These are phyloP conservation scores for Caracal caracal DNA, from an alignment of 2,113 vertebrate genomes.

Conservation along the genomic window DNA sequence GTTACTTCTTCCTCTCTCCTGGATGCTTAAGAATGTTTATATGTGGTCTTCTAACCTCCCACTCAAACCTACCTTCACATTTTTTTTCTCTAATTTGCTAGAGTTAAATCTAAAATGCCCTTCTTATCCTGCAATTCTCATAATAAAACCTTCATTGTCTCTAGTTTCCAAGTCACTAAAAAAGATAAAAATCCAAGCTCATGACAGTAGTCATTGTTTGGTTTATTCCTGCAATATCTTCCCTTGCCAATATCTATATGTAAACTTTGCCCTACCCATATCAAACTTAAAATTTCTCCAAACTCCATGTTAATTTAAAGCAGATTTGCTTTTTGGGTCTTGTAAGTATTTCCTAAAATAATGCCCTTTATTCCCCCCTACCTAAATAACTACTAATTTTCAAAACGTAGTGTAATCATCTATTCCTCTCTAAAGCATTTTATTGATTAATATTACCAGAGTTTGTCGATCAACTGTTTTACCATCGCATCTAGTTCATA, in stretches of 20 bases:
- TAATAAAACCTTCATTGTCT: neutral
- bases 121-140: neutral
- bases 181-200: neutral
- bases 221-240: neutral
- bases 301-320: neutral
- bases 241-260: neutral
- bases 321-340: neutral
- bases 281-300: neutral
- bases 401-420: neutral
- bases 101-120: neutral
- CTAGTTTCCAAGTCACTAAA: neutral
- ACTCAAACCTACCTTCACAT: neutral
- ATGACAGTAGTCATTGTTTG: neutral
- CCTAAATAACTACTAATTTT: neutral
- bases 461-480: neutral
- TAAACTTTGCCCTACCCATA: neutral
- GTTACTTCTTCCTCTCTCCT: neutral
- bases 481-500: neutral
- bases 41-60: neutral
- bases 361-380: neutral
- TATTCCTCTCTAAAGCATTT: neutral
- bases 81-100: neutral
- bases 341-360: neutral
- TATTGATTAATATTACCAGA: neutral
- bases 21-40: neutral